phyloP scores from a whole-genome alignment of 2,888 invertebrate genomes.

The Eristalis arbustorum region DNA sequence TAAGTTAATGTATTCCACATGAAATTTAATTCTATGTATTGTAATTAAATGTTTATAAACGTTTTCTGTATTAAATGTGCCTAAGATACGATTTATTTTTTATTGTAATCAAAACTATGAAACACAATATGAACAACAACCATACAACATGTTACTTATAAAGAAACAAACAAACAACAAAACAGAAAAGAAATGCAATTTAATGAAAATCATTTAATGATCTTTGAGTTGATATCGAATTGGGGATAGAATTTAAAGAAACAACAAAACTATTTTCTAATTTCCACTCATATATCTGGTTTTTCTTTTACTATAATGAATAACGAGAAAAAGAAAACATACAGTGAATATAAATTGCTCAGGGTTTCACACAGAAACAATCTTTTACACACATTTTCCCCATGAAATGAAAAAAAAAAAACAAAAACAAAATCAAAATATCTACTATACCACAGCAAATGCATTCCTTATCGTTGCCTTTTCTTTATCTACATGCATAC shows the following conservation, averaged over 20 bases:
- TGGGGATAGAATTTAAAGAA: constrained; percentile 61
- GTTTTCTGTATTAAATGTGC: constrained; percentile 77
- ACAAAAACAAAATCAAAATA: constrained; percentile 5
- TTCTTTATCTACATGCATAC: constrained; percentile 19
- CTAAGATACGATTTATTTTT: constrained; percentile 73
- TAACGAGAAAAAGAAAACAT: constrained; percentile 57
- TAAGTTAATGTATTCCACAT: constrained; percentile 24
- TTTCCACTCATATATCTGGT: constrained; percentile 13
- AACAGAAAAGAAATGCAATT: constrained; percentile 14
- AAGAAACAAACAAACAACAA: constrained; percentile 57
- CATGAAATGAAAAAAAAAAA: neutral
- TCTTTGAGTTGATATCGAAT: constrained; percentile 41
- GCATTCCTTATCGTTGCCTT: constrained; percentile 46
- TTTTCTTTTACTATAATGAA: constrained; percentile 28
- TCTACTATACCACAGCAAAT: constrained; percentile 17
- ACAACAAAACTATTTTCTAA: constrained; percentile 2
- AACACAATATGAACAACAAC: neutral
- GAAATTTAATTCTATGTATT: constrained; percentile 23
- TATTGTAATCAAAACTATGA: constrained; percentile 41
- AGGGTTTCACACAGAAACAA: constrained; percentile 69
- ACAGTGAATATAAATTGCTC: constrained; percentile 45
- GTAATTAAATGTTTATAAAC: constrained; percentile 55
- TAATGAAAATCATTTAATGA: constrained; percentile 46
- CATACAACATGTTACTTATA: constrained; percentile 58
- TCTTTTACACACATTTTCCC: constrained; percentile 61